Conservation (phyloP, 2,113 vertebrate genomes). For the Chrysochloris asiatica region DNA sequence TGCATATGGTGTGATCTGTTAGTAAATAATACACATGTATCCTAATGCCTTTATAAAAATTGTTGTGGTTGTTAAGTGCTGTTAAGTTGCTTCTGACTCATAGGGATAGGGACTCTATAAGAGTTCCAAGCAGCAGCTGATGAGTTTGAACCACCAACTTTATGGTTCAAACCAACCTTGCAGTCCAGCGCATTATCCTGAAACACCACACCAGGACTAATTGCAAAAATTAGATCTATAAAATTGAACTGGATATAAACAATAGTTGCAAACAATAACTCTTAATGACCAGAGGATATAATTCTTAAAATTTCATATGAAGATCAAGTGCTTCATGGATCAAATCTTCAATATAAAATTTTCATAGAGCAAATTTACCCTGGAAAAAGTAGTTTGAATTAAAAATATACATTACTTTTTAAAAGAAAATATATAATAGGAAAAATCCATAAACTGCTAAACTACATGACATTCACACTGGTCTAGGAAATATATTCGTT, state of each 20-base stretch:
- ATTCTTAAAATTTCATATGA: background rate
- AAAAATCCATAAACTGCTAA: background rate
- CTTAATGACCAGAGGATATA: background rate
- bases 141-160: no score
- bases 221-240: background rate
- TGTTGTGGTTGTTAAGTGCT: no score
- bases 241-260: background rate
- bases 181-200: no score
- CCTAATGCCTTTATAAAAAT: background rate
- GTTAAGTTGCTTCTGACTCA: no score
- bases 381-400: background rate
- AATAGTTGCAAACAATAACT: background rate
- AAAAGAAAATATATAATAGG: background rate
- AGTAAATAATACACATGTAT: background rate
- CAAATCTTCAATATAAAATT: background rate
- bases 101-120: no score
- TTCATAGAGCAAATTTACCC: background rate
- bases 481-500: background rate
- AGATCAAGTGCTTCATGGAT: background rate
- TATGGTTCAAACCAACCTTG: no score
- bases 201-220: no score
- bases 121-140: no score
- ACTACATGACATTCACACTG: background rate
- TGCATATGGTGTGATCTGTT: background rate
- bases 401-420: background rate